A percentile compares a stretch with the other conserved stretches of the same genome.
Evolutionary conservation across 53 echinoderm and acorn worm species (phyloP).

Genomic region (Holothuria scabra): DNA sequence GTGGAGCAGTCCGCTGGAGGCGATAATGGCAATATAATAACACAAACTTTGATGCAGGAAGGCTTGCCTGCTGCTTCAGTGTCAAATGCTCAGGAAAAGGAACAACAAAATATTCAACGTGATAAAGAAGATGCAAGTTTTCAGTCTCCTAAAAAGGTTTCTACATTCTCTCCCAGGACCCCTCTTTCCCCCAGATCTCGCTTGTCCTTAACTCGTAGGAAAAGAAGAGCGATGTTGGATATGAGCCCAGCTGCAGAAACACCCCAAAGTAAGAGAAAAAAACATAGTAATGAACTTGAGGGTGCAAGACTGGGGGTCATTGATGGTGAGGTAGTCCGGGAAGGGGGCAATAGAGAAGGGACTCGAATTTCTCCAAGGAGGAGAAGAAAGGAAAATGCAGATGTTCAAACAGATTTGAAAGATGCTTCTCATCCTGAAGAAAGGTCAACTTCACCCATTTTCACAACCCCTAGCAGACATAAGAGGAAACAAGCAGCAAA

Average conservation of each 20-base stretch:
- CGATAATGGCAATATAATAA: background rate
- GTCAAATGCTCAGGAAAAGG: no score
- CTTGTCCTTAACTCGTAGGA: constrained; percentile 23
- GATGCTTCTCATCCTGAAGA: no score
- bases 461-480: no score
- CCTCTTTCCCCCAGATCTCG: constrained; percentile 30
- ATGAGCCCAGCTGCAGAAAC: constrained; percentile 14
- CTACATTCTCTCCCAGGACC: background rate
- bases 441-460: no score
- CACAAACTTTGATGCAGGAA: constrained; percentile 10
- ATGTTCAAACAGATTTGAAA: no score
- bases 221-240: constrained; percentile 20
- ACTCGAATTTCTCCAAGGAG: constrained; percentile 24
- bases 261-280: background rate
- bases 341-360: background rate
- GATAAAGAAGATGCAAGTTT: no score
- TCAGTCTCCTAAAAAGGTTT: no score
- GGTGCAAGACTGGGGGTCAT: constrained; percentile 18
- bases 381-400: background rate
- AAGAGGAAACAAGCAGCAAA: no score
- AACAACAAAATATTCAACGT: no score
- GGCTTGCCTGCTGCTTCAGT: background rate
- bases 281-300: background rate
- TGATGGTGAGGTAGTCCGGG: background rate
- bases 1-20: background rate